phyloP scores from a whole-genome alignment of 2,888 invertebrate genomes.

The Drosophila mercatorum region DNA sequence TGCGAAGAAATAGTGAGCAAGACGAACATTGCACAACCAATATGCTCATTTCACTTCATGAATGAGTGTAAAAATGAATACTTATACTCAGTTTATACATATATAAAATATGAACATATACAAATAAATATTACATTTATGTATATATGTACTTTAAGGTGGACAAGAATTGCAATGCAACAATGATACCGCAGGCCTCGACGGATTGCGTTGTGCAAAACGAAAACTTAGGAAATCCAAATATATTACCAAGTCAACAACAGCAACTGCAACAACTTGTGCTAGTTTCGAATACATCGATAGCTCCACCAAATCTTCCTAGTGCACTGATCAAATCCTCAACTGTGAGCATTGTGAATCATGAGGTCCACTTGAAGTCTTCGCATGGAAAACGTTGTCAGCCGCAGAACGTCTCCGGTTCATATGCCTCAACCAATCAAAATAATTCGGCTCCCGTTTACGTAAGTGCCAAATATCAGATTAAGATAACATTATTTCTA shows the following conservation, averaged over 20 bases:
- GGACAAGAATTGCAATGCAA: constrained; percentile 90
- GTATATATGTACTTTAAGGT: constrained; percentile 73
- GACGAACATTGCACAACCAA: no score
- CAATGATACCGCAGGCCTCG: constrained; percentile 76
- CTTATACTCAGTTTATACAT: no score
- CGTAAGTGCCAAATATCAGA: constrained; percentile 45
- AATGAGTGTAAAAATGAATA: no score
- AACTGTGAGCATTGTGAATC: constrained; percentile 47
- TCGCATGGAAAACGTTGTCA: constrained; percentile 47
- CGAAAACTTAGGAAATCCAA: constrained; percentile 75
- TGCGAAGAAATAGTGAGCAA: no score
- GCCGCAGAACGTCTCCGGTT: constrained; percentile 36
- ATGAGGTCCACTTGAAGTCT: constrained; percentile 37
- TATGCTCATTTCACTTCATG: no score
- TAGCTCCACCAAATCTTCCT: constrained; percentile 49
- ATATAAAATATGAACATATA: neutral
- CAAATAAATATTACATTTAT: neutral
- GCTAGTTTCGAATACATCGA: constrained; percentile 49
- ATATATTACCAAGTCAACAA: constrained; percentile 61
- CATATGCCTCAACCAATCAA: constrained; percentile 59
- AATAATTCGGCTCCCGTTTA: constrained; percentile 79
- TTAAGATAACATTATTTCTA: constrained; percentile 2
- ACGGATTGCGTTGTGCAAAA: constrained; percentile 70
- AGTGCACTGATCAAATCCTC: constrained; percentile 67
- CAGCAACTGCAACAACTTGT: constrained; percentile 51